Evolutionary conservation across 2,797 vertebrate species (phyloP).

Genomic region (Phrynocephalus forsythii): DNA sequence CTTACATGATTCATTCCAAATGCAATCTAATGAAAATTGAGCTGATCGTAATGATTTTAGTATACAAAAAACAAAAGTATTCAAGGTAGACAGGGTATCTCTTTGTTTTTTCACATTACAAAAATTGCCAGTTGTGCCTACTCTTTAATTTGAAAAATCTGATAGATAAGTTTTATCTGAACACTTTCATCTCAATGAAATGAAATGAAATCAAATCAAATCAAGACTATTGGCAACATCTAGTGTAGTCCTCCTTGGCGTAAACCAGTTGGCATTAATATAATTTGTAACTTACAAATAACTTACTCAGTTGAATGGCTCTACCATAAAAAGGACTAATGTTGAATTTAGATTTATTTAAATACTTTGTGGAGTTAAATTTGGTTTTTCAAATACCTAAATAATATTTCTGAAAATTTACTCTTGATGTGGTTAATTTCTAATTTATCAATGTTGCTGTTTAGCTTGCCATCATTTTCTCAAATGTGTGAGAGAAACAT

Average conservation of each 20-base stretch:
- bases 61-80: conserved; percentile 35
- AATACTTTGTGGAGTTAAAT: conserved; percentile 32
- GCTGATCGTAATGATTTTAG: conserved; percentile 25
- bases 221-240: too few relatives aligned
- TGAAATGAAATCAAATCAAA: conserved; percentile 10
- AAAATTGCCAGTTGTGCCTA: conserved; percentile 78
- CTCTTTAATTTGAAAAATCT: conserved; percentile 71
- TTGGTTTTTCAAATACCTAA: conserved; percentile 41
- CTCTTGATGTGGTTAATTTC: conserved; percentile 42
- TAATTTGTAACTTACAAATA: neutral
- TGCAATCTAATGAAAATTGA: conserved; percentile 73
- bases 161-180: conserved; percentile 62
- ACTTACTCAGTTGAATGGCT: neutral
- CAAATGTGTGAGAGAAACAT: neutral
- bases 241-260: too few relatives aligned
- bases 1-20: conserved; percentile 58
- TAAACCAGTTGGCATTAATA: neutral
- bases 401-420: conserved; percentile 41
- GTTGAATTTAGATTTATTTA: neutral
- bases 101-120: conserved; percentile 65
- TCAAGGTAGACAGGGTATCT: conserved; percentile 78
- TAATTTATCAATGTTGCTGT: conserved; percentile 42
- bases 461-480: conserved; percentile 34
- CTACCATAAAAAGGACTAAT: neutral
- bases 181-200: conserved; percentile 65